Base-by-base conservation (phyloP, 2,113 vertebrate species). In the Ascaphus truei region DNA sequence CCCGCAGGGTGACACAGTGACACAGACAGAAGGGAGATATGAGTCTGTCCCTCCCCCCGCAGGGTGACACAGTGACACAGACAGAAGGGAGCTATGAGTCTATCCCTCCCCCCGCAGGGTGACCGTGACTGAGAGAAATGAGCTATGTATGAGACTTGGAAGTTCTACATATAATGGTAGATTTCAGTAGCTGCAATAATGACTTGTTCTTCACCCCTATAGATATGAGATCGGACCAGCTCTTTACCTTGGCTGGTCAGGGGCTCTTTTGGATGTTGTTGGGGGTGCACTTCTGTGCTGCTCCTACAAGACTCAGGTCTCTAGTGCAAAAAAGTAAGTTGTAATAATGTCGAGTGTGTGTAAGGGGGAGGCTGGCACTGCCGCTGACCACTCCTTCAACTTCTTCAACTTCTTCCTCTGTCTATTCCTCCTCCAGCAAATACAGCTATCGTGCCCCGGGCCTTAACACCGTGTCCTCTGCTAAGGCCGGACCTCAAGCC, bases 191-290 rank as follows among this genome's bases (percentile, higher is more conserved):
- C 10, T 12, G 16, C 13, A 47, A 26, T 45, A n/a, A 29, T 43
- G 4, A 45, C 9, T 34, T 5, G 29, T 16, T 57, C 48, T 34
- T 61, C 22, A 71, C 43, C 63, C 13, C 8, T 53, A 1, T 74
- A 96, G 94, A 82, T 96, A 89, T 30, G 94, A 96, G 74, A 83
- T 96, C 43, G 94, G 94, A 12, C 88, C 94, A 2, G 92, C 82
- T 1, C 86, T 96, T 51, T 96, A 96, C 78, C 84, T 96, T 29
- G 93, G 93, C 69, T 96, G 94, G 94, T 93, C 90, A 3, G 95
- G 92, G 2, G 86, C 85, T 1, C 78, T 90, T 53, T 83, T 96
- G 1, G 78, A 88, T 68, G 86, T 96, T 29, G 80, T 85, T 4
- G 92, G 92, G 0, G 93, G 94, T 18, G 41, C 73, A 2, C 88